Evolutionary conservation across 1,140 invertebrate species (phyloP).

Genomic region (Drosophila yakuba): DNA sequence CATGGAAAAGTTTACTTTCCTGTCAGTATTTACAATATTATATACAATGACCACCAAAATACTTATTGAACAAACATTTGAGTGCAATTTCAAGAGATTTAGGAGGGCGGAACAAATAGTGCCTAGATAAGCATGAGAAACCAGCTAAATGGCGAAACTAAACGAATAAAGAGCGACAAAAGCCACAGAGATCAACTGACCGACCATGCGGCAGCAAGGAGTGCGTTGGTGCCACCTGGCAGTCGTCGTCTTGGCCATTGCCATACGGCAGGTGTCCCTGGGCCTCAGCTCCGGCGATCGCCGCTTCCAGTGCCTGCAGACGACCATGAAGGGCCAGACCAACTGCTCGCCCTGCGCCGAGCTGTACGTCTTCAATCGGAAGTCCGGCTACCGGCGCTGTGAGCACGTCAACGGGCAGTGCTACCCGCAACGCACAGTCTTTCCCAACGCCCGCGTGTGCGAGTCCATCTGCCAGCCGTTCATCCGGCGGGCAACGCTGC

Average conservation of each 20-base stretch:
- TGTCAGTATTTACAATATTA: too few species aligned
- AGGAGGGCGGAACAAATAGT: not conserved
- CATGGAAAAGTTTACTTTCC: too few species aligned
- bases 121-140: not conserved
- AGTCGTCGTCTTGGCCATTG: not conserved
- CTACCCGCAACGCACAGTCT: constrained; percentile 15
- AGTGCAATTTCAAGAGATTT: too few species aligned
- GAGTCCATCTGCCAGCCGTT: constrained; percentile 22
- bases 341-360: constrained; percentile 27
- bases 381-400: constrained; percentile 1
- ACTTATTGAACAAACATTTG: too few species aligned
- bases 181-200: not conserved
- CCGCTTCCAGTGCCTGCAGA: not conserved
- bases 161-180: not conserved
- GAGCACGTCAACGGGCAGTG: constrained; percentile 28
- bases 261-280: not conserved
- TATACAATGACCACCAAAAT: too few species aligned
- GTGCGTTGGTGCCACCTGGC: not conserved
- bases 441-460: constrained; percentile 9
- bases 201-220: not conserved
- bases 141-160: not conserved
- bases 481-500: not conserved
- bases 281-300: constrained; percentile 1
- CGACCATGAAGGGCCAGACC: not conserved
- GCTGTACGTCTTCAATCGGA: constrained; percentile 19